Base-by-base conservation (phyloP, 2,113 vertebrate species). In the Ctenodactylus gundi region DNA sequence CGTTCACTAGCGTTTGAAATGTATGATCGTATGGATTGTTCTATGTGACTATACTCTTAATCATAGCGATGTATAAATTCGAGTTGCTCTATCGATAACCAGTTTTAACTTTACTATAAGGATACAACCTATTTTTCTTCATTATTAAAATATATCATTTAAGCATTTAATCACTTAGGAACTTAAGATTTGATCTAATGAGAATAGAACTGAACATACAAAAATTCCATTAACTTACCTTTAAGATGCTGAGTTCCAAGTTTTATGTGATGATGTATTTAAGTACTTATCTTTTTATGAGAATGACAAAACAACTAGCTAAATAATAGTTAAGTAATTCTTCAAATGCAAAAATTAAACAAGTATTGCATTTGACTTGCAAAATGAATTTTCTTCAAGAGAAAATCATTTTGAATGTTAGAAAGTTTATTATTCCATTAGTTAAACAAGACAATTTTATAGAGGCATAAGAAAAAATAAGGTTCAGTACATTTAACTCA, bases 401-500 rank as follows among this genome's bases (percentile, higher is more conserved):
- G 90, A 96, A 97, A 97, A 97, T 90, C 95, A 97, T 96, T 94
- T 97, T 94, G 83, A 91, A 84, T 93, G 92, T 97, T 97, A 97
- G 95, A 65, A 97, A 96, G 94, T 60, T 68, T 34, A 85, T 93
- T 90, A 86, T 39, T 88, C 76, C 73, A 96, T 96, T 94, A 94
- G 94, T 97, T 76, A 41, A 90, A 73, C 12, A 65, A 90, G 91
- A 91, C 34, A 86, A 44, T 60, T 93, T 89, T 44, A 88, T 11
- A 89, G 34, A 88, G 7, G 44, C 62, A 23, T 68, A 88, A 91
- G 57, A 55, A 70, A n/a, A 88, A 91, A 86, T 85, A 55, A 81
- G 6, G 7, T 97, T 97, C 96, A 97, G 97, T 97, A 97, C 97
- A 97, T 97, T 97, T 97, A 96, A 96, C 94, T 97, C 86, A 95